Conservation (phyloP, 2,113 vertebrate species). For the Heloderma charlesbogerti region DNA sequence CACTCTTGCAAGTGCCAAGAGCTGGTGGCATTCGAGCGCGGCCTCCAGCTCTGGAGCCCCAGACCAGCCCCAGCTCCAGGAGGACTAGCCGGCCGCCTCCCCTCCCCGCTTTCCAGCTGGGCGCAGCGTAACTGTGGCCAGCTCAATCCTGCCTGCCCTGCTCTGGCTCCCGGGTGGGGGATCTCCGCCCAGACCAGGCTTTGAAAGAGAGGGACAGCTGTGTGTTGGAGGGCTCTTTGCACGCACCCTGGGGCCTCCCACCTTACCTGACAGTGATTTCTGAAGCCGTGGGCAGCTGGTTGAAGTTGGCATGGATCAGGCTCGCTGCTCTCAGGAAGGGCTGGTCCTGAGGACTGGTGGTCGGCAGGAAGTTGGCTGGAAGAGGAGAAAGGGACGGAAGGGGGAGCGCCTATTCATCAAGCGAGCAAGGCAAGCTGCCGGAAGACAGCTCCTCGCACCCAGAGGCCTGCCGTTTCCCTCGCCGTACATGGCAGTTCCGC, state of each 20-base stretch:
- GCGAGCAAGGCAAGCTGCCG: not conserved
- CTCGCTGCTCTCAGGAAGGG: constrained; percentile 87
- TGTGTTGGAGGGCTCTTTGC: not conserved
- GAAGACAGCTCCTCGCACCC: not conserved
- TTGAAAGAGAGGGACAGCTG: too few species aligned
- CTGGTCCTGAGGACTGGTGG: constrained; percentile 74
- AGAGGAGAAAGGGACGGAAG: rapidly evolving
- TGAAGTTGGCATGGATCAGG: constrained; percentile 90
- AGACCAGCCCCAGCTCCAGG: not conserved
- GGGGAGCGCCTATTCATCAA: too few species aligned
- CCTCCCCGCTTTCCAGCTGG: not conserved
- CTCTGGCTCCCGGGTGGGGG: not conserved
- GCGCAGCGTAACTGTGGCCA: too few species aligned
- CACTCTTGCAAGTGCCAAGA: constrained; percentile 41
- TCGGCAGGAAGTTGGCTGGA: constrained; percentile 82
- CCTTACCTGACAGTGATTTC: constrained; percentile 89
- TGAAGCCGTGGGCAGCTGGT: constrained; percentile 80
- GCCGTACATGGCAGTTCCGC: not conserved
- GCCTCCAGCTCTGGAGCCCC: not conserved
- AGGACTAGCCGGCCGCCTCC: constrained; percentile 14
- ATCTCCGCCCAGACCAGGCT: not conserved
- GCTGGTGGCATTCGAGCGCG: rapidly evolving
- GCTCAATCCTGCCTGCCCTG: too few species aligned
- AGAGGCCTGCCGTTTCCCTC: not conserved
- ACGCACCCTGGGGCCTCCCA: not conserved